phyloP scores from a whole-genome alignment of 1,140 invertebrate genomes.

The Leptinotarsa defecta region DNA sequence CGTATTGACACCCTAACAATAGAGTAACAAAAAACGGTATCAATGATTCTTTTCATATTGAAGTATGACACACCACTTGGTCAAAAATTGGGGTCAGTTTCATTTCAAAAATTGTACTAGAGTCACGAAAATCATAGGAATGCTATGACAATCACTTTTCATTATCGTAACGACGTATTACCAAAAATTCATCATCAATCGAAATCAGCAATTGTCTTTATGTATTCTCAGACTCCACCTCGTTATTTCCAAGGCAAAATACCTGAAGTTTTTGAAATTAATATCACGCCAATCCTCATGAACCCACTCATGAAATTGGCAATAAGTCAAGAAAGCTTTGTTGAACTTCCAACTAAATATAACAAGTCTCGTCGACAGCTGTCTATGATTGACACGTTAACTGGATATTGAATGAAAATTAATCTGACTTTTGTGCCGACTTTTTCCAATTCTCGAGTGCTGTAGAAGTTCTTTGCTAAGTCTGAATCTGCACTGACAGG shows the following conservation, averaged over 20 bases:
- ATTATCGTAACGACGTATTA: no score
- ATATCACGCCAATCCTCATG: not conserved
- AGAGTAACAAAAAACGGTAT: no score
- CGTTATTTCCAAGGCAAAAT: not conserved
- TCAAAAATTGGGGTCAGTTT: no score
- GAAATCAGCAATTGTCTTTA: no score
- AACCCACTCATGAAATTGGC: not conserved
- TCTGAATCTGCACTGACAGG: not conserved
- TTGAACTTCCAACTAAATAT: not conserved
- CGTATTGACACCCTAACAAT: no score
- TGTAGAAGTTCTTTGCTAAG: not conserved
- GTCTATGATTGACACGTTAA: not conserved
- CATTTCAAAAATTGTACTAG: no score
- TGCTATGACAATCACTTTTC: no score
- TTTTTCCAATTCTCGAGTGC: not conserved
- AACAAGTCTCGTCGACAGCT: not conserved
- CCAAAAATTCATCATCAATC: no score
- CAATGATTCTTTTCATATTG: no score
- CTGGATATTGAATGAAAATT: slow-evolving; percentile 3
- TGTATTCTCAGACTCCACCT: no score
- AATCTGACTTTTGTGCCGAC: not conserved
- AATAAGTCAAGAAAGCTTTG: slow-evolving; percentile 4
- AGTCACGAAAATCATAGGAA: no score
- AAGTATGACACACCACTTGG: no score
- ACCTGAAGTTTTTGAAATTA: not conserved